Base-by-base conservation (phyloP, 2,888 invertebrate species). In the Bedellia somnulentella region DNA sequence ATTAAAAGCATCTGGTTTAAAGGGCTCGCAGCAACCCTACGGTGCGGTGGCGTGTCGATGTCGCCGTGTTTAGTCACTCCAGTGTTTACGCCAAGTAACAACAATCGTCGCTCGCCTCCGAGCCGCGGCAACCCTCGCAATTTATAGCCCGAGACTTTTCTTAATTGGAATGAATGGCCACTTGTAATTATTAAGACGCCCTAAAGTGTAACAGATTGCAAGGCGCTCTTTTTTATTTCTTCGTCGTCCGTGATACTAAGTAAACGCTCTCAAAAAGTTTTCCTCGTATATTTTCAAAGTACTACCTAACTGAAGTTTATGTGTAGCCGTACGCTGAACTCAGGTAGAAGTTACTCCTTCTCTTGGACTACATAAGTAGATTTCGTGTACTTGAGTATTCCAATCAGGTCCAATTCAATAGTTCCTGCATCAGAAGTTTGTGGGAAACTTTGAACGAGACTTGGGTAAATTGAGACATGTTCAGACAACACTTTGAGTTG, bases 111-210 rank as follows among this genome's bases (percentile, higher is more conserved):
- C 47, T 28, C 52, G 50, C 48, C 31, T 47, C 51, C 47, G 37
- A 46, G n/a, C 48, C 51, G 57, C 60, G 66, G 62, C 70, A 63
- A 55, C 70, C 64, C 70, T 66, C 58, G 51, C 66, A 66, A 70
- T 75, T 75, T 75, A 75, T 71, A 59, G 68, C 64, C 53, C 51
- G 59, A 64, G 71, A 70, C 67, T 70, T 68, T 67, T 70, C 71
- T 71, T 75, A 75, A 75, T 75, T 73, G 71, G 70, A 73, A 73
- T 67, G 66, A 73, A 75, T 70, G 70, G 73, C 70, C 70, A 75
- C 73, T 73, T 73, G 71, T 70, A 73, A 73, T 75, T 73, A 73
- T 71, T 71, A 73, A 71, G 70, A 66, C 70, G 64, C 64, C 64
- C 66, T 67, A 68, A 73, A 73, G 70, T 70, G 73, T 71, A 73